Conservation (phyloP, 2,888 invertebrate genomes). For the Coelinius sp. region DNA sequence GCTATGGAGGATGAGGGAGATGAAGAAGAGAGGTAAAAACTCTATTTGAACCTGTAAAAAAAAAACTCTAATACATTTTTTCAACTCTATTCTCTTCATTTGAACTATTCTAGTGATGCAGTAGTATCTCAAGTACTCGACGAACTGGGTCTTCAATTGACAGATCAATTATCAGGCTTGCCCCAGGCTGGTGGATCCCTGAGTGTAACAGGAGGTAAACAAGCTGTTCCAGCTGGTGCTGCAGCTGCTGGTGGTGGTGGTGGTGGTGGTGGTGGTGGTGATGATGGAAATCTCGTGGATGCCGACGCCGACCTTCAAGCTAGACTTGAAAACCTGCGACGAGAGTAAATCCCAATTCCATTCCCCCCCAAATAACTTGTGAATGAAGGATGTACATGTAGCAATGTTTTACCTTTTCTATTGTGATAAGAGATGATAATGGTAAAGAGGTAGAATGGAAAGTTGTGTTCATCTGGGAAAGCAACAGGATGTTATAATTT, state of each 20-base stretch:
- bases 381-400: background rate
- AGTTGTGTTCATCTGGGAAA: background rate
- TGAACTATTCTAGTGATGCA: conserved; percentile 81
- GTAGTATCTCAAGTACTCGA: conserved; percentile 97
- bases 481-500: conserved; percentile 1
- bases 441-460: background rate
- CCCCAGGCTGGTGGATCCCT: conserved; percentile 79
- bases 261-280: conserved; percentile 72
- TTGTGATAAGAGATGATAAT: conserved; percentile 19
- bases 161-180: conserved; percentile 91
- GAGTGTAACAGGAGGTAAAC: conserved; percentile 75
- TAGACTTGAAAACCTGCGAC: conserved; percentile 92
- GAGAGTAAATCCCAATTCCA: conserved; percentile 76
- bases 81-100: too few relatives aligned
- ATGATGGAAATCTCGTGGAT: conserved; percentile 76
- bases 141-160: conserved; percentile 95
- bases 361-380: background rate
- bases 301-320: conserved; percentile 98
- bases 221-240: conserved; percentile 76
- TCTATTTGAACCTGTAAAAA: too few relatives aligned
- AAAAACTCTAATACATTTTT: too few relatives aligned
- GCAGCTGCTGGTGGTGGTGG: conserved; percentile 69
- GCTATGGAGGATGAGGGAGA: conserved; percentile 99
- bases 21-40: conserved; percentile 91
- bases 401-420: conserved; percentile 8